Conservation (phyloP, 1,140 invertebrate species). For the Polypedilum pembai region DNA sequence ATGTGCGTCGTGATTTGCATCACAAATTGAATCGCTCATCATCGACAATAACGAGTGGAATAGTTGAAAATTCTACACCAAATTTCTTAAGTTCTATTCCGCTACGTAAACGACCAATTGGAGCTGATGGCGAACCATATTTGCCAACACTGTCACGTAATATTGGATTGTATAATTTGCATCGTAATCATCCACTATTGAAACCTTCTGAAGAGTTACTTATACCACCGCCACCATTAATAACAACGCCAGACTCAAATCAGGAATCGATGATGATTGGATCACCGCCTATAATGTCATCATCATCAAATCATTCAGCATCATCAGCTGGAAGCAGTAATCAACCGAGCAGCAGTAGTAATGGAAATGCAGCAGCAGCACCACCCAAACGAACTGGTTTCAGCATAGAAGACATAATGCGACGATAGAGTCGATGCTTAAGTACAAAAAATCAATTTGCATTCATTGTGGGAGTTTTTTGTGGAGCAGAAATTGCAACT, state of each 20-base stretch:
- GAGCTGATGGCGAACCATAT: conserved; percentile 45
- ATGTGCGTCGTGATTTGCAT: conserved; percentile 63
- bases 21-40: conserved; percentile 46
- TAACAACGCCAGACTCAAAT: conserved; percentile 29
- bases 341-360: conserved; percentile 44
- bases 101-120: conserved; percentile 48
- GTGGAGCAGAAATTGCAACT: too few species aligned
- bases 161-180: not conserved
- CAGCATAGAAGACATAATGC: conserved; percentile 67
- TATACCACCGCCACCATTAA: not conserved
- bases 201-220: not conserved
- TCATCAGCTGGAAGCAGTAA: conserved; percentile 28
- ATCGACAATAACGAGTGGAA: conserved; percentile 41
- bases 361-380: conserved; percentile 46
- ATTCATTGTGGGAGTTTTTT: too few species aligned
- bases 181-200: conserved; percentile 26
- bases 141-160: conserved; percentile 29
- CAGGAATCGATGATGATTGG: conserved; percentile 30
- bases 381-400: conserved; percentile 55
- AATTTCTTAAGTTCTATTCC: conserved; percentile 53
- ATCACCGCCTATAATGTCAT: conserved; percentile 31
- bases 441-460: not conserved
- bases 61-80: conserved; percentile 45
- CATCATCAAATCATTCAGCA: conserved; percentile 32
- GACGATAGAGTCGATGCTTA: conserved; percentile 45